These are phyloP conservation scores for Micromys minutus DNA, from an alignment of 2,113 vertebrate genomes.

Conservation along the genomic window DNA sequence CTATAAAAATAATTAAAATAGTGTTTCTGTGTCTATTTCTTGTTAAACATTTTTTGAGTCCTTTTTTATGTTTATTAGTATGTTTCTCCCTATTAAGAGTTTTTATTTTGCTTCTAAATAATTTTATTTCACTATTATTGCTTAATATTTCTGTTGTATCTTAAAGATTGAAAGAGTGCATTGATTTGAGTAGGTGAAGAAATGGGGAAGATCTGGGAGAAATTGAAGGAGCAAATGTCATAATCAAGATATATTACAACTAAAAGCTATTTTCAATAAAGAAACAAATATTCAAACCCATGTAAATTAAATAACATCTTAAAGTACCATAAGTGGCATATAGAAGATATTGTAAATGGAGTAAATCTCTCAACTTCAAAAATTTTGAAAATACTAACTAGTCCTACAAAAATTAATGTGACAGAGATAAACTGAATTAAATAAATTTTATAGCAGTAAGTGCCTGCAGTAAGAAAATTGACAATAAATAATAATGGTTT, in stretches of 20 bases:
- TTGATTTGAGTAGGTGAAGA: not conserved
- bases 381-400: not conserved
- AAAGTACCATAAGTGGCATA: not conserved
- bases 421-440: not conserved
- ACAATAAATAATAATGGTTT: not conserved
- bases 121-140: not conserved
- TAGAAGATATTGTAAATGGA: not conserved
- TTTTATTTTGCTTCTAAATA: not conserved
- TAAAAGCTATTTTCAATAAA: not conserved
- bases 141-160: not conserved
- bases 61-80: not conserved
- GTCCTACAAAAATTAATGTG: not conserved
- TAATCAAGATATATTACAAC: not conserved
- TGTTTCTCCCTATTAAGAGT: not conserved
- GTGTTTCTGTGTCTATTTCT: not conserved
- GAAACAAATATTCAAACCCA: not conserved
- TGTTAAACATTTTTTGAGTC: no score
- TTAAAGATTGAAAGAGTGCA: not conserved
- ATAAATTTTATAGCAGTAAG: not conserved
- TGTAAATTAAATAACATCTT: not conserved
- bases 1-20: not conserved
- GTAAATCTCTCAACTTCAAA: not conserved
- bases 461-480: not conserved
- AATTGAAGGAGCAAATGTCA: not conserved
- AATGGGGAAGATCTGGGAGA: not conserved